Conservation (phyloP, 2,113 vertebrate species). For the Echinops telfairi region DNA sequence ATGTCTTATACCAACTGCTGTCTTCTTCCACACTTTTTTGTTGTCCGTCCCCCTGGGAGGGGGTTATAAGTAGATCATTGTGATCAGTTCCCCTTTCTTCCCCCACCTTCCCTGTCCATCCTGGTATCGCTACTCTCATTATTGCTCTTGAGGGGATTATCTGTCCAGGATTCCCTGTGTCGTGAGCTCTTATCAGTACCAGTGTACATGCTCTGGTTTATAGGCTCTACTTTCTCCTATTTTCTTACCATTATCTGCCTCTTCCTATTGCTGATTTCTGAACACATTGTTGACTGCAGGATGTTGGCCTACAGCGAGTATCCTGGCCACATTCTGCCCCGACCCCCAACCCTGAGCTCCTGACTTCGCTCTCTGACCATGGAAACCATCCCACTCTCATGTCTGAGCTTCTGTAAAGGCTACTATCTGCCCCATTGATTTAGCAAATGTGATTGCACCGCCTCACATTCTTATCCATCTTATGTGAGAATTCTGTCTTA, state of each 20-base stretch:
- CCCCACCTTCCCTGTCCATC: too few relatives aligned
- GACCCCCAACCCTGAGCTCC: background rate
- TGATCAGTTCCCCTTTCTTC: too few relatives aligned
- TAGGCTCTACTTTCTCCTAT: background rate
- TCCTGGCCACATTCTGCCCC: background rate
- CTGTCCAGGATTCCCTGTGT: too few relatives aligned
- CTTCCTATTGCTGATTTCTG: background rate
- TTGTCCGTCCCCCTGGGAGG: too few relatives aligned
- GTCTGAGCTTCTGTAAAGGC: background rate
- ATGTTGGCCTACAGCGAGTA: background rate
- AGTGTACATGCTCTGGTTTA: too few relatives aligned
- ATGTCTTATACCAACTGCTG: too few relatives aligned
- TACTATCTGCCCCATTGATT: background rate
- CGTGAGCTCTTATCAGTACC: too few relatives aligned
- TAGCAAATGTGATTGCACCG: background rate
- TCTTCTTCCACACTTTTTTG: too few relatives aligned
- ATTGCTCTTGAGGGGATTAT: too few relatives aligned
- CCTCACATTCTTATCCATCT: background rate
- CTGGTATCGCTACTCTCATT: too few relatives aligned
- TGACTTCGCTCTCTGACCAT: background rate
- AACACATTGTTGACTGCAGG: background rate
- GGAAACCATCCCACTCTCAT: background rate
- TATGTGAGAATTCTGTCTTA: background rate
- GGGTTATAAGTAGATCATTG: too few relatives aligned
- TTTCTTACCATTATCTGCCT: background rate